phyloP scores from a whole-genome alignment of 1,140 invertebrate genomes.

The Drosophila lowei region DNA sequence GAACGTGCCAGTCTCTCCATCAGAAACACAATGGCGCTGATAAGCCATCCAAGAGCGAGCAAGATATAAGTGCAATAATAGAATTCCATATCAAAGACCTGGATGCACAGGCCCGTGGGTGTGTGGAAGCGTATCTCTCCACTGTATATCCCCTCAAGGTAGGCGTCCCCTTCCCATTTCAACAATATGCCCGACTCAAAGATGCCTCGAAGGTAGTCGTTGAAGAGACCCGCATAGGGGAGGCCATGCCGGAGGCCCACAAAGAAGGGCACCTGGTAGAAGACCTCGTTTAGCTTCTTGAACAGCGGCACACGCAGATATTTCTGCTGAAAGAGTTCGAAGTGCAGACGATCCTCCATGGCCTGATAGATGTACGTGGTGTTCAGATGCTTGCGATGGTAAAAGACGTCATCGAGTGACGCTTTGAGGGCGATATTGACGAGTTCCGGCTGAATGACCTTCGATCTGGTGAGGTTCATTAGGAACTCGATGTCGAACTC shows the following conservation, averaged over 20 bases:
- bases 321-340: conserved; percentile 21
- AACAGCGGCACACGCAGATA: conserved; percentile 36
- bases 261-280: conserved; percentile 25
- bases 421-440: neutral
- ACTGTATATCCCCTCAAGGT: conserved; percentile 29
- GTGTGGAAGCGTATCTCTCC: conserved; percentile 32
- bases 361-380: conserved; percentile 20
- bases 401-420: conserved; percentile 12
- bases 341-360: conserved; percentile 28
- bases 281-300: conserved; percentile 18
- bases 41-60: conserved; percentile 24
- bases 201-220: conserved; percentile 26
- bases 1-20: neutral
- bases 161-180: conserved; percentile 13
- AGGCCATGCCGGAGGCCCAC: conserved; percentile 23
- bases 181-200: conserved; percentile 31
- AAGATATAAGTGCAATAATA: conserved; percentile 35
- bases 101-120: conserved; percentile 4
- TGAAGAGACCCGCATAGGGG: conserved; percentile 25
- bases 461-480: neutral
- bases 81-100: conserved; percentile 37
- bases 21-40: conserved; percentile 21
- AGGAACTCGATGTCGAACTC: conserved; percentile 22
- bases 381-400: conserved; percentile 17
- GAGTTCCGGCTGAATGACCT: conserved; percentile 15